Conservation (phyloP, 2,888 invertebrate genomes). For the Andrena flavipes region DNA sequence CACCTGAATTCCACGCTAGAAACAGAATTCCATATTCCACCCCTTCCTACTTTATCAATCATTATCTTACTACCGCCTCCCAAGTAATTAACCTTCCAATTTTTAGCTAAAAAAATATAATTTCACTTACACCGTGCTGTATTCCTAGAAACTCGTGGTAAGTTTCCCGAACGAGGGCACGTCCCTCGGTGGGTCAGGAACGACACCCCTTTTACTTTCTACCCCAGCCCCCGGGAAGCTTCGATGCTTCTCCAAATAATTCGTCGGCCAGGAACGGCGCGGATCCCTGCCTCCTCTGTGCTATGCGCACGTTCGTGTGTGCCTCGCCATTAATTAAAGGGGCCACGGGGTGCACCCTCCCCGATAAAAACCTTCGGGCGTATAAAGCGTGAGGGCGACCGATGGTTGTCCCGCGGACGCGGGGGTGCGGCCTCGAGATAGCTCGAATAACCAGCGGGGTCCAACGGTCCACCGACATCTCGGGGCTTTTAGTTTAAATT, state of each 20-base stretch:
- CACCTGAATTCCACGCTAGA: too few species aligned
- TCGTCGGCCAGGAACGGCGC: constrained; percentile 49
- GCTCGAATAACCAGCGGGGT: constrained; percentile 53
- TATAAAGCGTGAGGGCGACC: constrained; percentile 53
- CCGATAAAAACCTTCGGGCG: constrained; percentile 71
- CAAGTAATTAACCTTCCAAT: neutral
- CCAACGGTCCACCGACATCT: constrained; percentile 54
- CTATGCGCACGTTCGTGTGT: constrained; percentile 43
- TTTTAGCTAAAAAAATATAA: constrained; percentile 2
- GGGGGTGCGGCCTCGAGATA: constrained; percentile 69
- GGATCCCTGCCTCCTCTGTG: constrained; percentile 40
- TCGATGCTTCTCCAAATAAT: constrained; percentile 61
- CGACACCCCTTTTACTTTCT: constrained; percentile 60
- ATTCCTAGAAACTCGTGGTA: constrained; percentile 25
- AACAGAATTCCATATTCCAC: neutral
- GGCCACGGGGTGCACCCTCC: constrained; percentile 65
- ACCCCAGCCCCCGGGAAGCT: constrained; percentile 25
- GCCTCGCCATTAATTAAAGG: constrained; percentile 76
- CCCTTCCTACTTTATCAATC: neutral
- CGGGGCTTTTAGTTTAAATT: constrained; percentile 64
- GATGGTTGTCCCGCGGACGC: constrained; percentile 51
- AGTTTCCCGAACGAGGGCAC: constrained; percentile 50
- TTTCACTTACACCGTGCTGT: constrained; percentile 20
- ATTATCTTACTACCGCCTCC: neutral
- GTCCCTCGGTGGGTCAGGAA: constrained; percentile 69